Evolutionary conservation across 1,140 invertebrate genomes (phyloP).

Genomic region (Acromyrmex echinatior): DNA sequence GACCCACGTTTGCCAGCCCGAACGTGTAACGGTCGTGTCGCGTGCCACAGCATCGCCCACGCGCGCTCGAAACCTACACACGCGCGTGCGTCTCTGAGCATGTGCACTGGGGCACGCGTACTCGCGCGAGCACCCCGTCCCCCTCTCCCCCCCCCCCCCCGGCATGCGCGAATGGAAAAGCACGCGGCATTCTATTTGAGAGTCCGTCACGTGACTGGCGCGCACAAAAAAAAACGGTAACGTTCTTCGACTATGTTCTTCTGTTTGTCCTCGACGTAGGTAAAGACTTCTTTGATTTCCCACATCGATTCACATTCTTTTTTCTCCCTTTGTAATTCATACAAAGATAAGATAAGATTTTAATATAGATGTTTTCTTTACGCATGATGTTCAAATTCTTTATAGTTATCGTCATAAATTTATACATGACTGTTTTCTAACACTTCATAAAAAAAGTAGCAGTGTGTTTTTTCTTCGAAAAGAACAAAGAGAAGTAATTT

Average conservation of each 20-base stretch:
- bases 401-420: not conserved
- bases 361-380: not conserved
- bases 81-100: slow-evolving; percentile 56
- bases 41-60: slow-evolving; percentile 86
- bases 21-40: slow-evolving; percentile 86
- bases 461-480: not conserved
- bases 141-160: not conserved
- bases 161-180: slow-evolving; percentile 23
- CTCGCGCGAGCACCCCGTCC: slow-evolving; percentile 7
- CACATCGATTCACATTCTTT: not conserved
- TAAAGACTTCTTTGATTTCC: not conserved
- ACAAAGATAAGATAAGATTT: not conserved
- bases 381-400: not conserved
- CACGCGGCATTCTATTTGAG: slow-evolving; percentile 37
- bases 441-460: not conserved
- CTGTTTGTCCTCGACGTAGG: not conserved
- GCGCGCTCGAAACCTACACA: slow-evolving; percentile 82
- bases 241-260: not conserved
- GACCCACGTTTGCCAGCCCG: slow-evolving; percentile 76
- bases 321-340: not conserved
- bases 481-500: not conserved
- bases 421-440: not conserved
- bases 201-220: slow-evolving; percentile 67
- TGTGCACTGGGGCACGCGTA: slow-evolving; percentile 52
- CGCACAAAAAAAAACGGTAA: not conserved